Conservation (phyloP, 2,888 invertebrate species). For the Lasioglossum oenotherae region DNA sequence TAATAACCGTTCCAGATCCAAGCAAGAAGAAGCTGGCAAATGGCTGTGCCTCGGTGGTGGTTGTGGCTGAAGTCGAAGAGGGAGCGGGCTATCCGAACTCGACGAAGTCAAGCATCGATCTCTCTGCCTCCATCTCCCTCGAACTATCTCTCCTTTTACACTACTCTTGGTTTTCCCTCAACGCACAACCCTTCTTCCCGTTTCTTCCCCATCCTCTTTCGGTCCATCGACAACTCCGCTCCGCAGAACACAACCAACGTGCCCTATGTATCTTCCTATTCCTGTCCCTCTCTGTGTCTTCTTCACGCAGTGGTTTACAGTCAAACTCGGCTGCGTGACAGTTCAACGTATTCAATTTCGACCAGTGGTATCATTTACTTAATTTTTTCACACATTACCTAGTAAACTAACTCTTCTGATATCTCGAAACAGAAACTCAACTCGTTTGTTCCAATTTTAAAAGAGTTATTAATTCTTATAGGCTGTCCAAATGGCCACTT, state of each 20-base stretch:
- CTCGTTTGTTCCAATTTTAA: too few relatives aligned
- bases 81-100: slow-evolving; percentile 64
- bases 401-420: too few relatives aligned
- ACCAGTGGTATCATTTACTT: background rate
- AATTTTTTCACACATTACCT: too few relatives aligned
- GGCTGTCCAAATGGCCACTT: too few relatives aligned
- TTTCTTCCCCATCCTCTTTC: slow-evolving; percentile 31
- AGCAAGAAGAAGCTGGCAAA: slow-evolving; percentile 77
- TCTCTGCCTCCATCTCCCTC: slow-evolving; percentile 64
- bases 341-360: background rate
- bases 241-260: slow-evolving; percentile 34
- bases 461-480: too few relatives aligned
- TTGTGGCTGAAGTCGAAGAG: slow-evolving; percentile 57
- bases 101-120: slow-evolving; percentile 78
- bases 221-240: slow-evolving; percentile 35
- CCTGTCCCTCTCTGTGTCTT: slow-evolving; percentile 18
- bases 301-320: background rate
- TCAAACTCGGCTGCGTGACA: background rate
- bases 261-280: slow-evolving; percentile 37
- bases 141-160: slow-evolving; percentile 40
- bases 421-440: too few relatives aligned
- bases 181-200: slow-evolving; percentile 23
- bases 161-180: slow-evolving; percentile 4
- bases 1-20: slow-evolving; percentile 75
- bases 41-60: slow-evolving; percentile 73